Conservation (phyloP, 1,140 invertebrate species). For the Cydia pomonella region DNA sequence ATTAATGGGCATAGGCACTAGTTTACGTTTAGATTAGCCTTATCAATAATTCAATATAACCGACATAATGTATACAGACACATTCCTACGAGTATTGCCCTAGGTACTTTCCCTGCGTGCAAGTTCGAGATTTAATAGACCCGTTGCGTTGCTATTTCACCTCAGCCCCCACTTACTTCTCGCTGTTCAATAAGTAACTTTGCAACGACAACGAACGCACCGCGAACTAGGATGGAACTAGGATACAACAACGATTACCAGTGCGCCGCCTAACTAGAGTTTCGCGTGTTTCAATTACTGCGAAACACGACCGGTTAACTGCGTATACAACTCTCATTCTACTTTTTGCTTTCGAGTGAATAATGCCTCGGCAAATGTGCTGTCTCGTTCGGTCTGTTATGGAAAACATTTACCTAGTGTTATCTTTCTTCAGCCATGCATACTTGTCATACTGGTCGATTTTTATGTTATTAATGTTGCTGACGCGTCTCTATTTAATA, state of each 20-base stretch:
- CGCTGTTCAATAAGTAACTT: not conserved
- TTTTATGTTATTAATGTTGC: not conserved
- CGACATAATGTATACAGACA: no score
- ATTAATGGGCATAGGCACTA: no score
- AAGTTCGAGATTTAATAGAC: not conserved
- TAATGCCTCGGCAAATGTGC: constrained; percentile 22
- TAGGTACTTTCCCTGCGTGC: not conserved
- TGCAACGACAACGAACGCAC: constrained; percentile 1
- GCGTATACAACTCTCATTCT: constrained; percentile 38
- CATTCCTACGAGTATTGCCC: no score
- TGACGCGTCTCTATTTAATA: not conserved
- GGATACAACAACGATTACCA: constrained; percentile 18
- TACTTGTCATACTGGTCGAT: not conserved
- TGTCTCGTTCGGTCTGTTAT: not conserved
- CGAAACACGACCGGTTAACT: constrained; percentile 40
- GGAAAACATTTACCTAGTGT: not conserved
- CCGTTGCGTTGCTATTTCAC: not conserved
- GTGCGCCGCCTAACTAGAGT: constrained; percentile 42
- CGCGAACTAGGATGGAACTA: constrained; percentile 24
- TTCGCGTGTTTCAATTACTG: constrained; percentile 49
- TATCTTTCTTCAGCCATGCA: not conserved
- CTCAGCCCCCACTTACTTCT: not conserved
- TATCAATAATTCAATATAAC: no score
- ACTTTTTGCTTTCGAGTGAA: constrained; percentile 39
- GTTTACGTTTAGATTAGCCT: no score